Base-by-base conservation (phyloP, 2,888 invertebrate species). In the Ditula angustiorana region DNA sequence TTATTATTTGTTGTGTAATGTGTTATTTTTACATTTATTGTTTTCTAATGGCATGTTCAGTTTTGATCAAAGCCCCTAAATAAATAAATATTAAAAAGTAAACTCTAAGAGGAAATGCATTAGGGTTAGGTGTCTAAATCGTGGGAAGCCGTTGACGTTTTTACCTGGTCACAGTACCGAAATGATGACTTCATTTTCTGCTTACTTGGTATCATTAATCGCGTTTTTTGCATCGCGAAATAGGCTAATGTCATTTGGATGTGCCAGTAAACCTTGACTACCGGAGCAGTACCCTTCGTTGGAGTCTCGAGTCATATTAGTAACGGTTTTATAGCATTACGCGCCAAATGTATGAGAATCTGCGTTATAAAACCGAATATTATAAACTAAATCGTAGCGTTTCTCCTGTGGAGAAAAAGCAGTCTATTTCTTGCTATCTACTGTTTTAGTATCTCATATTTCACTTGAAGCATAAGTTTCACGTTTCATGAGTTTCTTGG, bases 201-300 rank as follows among this genome's bases (percentile, higher is more conserved):
- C 49, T 62, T 41, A 37, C 28, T 41, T 41, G 33, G 33, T 52
- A 11, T 28, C 35, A 23, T 37, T 62, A 57, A 49, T 56, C 35
- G 49, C 11, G 23, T 13, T 62, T 52, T 56, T 57, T 62, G 56
- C 62, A 44, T 19, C 16, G 13, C 13, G 23, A 62, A 50, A 50
- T 62, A 62, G 62, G 62, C 24, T 62, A 62, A 62, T 50, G 62
- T 44, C 41, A 44, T 62, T 57, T 62, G 24, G 50, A 62, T 62
- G 47, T 56, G 62, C 23, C 53, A 35, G 19, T 10, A 24, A 24
- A 44, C 41, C 19, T 62, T 24, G 37, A 56, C 11, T 23, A 7
- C 24, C 37, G 49, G 8, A 2, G 13, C 56, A 56, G 47, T n/a
- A 37, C 50, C 41, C 50, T 37, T 21, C 26, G n/a, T n/a, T n/a